These are phyloP conservation scores for Heliocidaris erythrogramma DNA, from an alignment of 35 echinoderm and acorn worm genomes.

Conservation along the genomic window DNA sequence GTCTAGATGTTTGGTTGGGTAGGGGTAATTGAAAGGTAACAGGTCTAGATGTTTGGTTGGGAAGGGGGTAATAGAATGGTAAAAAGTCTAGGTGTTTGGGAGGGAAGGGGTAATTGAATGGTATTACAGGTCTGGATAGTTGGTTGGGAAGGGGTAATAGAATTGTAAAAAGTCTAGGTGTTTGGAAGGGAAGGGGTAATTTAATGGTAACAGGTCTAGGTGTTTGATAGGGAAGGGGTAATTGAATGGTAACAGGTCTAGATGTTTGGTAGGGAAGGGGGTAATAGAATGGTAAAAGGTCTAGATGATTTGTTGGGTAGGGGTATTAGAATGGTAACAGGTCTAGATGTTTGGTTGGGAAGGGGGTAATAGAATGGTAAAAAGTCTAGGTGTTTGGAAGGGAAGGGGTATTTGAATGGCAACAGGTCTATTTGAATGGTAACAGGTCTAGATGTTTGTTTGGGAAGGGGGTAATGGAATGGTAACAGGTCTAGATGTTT, in stretches of 20 bases:
- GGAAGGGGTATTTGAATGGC: background rate
- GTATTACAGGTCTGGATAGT: too few relatives aligned
- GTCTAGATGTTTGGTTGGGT: background rate
- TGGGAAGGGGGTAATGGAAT: background rate
- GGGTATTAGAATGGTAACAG: background rate
- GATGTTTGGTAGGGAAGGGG: too few relatives aligned
- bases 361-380: background rate
- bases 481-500: too few relatives aligned
- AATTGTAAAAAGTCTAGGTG: too few relatives aligned
- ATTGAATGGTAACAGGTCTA: too few relatives aligned
- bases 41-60: background rate
- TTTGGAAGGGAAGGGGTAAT: background rate
- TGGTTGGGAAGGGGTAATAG: too few relatives aligned
- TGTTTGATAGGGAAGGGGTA: background rate
- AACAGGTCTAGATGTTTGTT: background rate
- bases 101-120: background rate
- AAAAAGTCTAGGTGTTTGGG: background rate
- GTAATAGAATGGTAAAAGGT: too few relatives aligned
- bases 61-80: background rate
- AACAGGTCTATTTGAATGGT: background rate
- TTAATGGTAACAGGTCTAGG: too few relatives aligned
- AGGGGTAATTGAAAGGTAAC: background rate
- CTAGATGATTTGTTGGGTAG: too few relatives aligned
- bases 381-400: background rate
- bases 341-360: background rate